A percentile compares a stretch with the other conserved stretches of the same genome.
These are phyloP conservation scores for Premnoplex brunnescens DNA, from an alignment of 2,797 vertebrate genomes.

Conservation along the genomic window DNA sequence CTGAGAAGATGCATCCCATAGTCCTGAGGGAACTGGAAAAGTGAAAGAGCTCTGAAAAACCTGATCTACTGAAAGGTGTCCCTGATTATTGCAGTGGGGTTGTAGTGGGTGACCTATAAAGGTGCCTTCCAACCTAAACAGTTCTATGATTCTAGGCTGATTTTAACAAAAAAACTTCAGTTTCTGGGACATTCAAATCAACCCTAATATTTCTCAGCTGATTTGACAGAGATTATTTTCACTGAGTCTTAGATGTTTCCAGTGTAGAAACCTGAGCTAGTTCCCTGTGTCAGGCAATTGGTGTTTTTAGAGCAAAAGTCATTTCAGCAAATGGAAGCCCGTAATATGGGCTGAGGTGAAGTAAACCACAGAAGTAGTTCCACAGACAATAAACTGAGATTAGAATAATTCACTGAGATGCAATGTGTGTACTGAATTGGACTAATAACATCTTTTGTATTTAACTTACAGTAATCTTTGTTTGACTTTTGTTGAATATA, in stretches of 20 bases:
- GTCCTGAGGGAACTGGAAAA: not conserved
- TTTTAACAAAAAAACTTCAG: not conserved
- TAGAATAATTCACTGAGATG: not conserved
- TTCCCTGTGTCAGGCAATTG: not conserved
- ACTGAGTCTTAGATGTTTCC: not conserved
- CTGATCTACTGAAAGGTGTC: not conserved
- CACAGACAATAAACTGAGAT: not conserved
- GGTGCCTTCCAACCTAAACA: not conserved
- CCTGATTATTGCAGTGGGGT: accelerated
- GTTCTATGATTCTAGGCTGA: not conserved
- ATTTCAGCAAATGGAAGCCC: not conserved
- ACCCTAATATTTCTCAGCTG: not conserved
- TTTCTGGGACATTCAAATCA: not conserved
- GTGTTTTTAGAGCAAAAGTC: not conserved
- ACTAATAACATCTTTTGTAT: not conserved
- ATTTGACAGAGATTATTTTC: not conserved
- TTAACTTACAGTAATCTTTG: not conserved
- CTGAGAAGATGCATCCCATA: not conserved
- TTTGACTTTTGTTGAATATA: not conserved
- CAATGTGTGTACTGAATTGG: not conserved
- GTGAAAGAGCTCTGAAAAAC: not conserved
- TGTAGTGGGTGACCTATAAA: not conserved
- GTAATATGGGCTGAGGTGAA: not conserved
- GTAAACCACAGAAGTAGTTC: not conserved
- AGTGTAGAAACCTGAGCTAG: not conserved